Percentiles rank a stretch among this genome's conserved stretches.
phyloP scores from a whole-genome alignment of 2,797 vertebrate species.

The Pogoniulus pusillus region DNA sequence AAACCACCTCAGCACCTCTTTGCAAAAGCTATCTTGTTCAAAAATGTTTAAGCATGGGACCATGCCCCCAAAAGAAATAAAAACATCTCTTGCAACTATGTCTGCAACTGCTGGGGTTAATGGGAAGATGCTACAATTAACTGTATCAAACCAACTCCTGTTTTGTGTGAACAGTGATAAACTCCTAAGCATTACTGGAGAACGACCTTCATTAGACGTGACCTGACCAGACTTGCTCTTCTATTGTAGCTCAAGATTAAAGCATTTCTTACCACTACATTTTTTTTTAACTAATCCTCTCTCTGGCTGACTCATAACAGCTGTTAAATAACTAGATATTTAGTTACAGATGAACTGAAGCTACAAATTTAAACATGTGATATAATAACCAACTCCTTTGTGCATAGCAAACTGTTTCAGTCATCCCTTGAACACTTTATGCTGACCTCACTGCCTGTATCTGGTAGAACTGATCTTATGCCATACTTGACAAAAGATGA shows the following conservation, averaged over 20 bases:
- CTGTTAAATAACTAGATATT: conserved; percentile 78
- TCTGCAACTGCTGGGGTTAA: conserved; percentile 1
- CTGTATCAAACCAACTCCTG: conserved; percentile 20
- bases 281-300: conserved; percentile 64
- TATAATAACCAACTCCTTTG: conserved; percentile 62
- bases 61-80: background rate
- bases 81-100: background rate
- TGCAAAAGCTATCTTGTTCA: background rate
- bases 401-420: conserved; percentile 24
- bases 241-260: conserved; percentile 75
- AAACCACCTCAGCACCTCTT: background rate
- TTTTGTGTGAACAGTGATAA: conserved; percentile 41
- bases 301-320: conserved; percentile 76
- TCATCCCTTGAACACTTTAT: conserved; percentile 42
- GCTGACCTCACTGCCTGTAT: conserved; percentile 60
- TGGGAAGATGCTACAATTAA: background rate
- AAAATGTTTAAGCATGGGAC: background rate
- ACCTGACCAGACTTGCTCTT: conserved; percentile 74
- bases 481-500: conserved; percentile 4
- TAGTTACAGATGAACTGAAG: conserved; percentile 68
- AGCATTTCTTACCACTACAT: conserved; percentile 68
- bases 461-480: conserved; percentile 37
- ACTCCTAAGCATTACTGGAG: conserved; percentile 30
- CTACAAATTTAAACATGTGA: conserved; percentile 69
- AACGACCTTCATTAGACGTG: conserved; percentile 53